Evolutionary conservation across 1,140 invertebrate species (phyloP).

Genomic region (Sycophila sp.): DNA sequence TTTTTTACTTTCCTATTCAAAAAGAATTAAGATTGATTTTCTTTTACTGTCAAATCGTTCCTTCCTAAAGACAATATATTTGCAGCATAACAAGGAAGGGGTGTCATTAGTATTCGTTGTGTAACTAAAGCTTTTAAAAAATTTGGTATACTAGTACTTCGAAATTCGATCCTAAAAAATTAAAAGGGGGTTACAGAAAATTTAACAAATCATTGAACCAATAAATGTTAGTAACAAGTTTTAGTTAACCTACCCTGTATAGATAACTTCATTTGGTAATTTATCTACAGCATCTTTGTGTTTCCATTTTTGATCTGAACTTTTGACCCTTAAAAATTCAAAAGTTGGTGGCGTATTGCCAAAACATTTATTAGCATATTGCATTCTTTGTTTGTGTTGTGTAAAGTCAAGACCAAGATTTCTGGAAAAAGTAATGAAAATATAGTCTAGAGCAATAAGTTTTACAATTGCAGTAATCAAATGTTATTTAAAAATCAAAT

Average conservation of each 20-base stretch:
- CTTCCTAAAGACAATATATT: slow-evolving; percentile 47
- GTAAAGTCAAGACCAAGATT: slow-evolving; percentile 53
- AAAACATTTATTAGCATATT: slow-evolving; percentile 48
- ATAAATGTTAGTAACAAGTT: not conserved
- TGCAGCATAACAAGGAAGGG: slow-evolving; percentile 51
- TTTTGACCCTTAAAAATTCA: slow-evolving; percentile 45
- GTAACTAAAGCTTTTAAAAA: slow-evolving; percentile 47
- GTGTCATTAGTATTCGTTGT: slow-evolving; percentile 41
- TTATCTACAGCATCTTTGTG: slow-evolving; percentile 32
- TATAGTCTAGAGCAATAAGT: slow-evolving; percentile 25
- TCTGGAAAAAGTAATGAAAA: slow-evolving; percentile 40
- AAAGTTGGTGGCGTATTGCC: slow-evolving; percentile 46
- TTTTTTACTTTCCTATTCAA: too few species aligned
- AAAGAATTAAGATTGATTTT: not conserved
- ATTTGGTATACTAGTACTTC: slow-evolving; percentile 44
- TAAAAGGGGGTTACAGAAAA: too few species aligned
- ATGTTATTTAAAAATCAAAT: not conserved
- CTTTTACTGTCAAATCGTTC: slow-evolving; percentile 39
- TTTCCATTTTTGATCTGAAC: slow-evolving; percentile 33
- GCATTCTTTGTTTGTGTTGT: slow-evolving; percentile 48
- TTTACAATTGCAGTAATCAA: not conserved
- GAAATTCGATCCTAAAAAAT: slow-evolving; percentile 52
- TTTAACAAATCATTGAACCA: not conserved
- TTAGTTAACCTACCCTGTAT: slow-evolving; percentile 39
- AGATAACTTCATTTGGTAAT: slow-evolving; percentile 41